Evolutionary conservation across 2,888 invertebrate species (phyloP), one percentile per base, ranked within the genome.

Genomic region (Entomobrya multifasciata): DNA sequence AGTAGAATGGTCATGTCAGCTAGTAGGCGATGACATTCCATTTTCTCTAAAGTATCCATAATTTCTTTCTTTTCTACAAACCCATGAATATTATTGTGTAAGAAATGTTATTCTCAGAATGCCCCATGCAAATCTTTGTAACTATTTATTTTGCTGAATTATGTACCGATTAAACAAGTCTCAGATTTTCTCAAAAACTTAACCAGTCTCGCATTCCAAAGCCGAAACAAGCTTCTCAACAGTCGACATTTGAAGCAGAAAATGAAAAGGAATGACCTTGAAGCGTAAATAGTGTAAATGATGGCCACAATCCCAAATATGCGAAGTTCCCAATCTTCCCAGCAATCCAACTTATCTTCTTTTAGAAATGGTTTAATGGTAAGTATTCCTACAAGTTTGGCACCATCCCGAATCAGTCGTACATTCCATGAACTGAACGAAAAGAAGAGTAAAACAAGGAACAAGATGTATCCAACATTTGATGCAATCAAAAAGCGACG

Each of bases 171-270:
- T 8, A 36, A 36, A 52, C 5, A 3, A 22, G 25, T 15, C 11
- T 87, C 80, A 0, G 85, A 49, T n/a, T n/a, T 47, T 52, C 60
- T 55, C 11, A 91, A 36, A 65, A 87, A 72, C 3, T 55, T n/a
- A 15, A 62, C 62, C 30, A 62, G 17, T 62, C 17, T n/a, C 17
- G 62, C 8, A n/a, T 22, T 30, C 15, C 90, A 90, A 62, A 62
- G 49, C 20, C 83, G 81, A 77, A 90, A 90, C n/a, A 83, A 67
- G 77, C 79, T 77, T 10, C 87, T 30, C 0, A 90, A 67, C 4
- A 91, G 80, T 65, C 89, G 85, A 52, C 87, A 86, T 30, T 89
- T 88, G 80, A 90, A 91, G 11, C 87, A 87, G 79, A 88, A 91
- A 0, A 91, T n/a, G 25, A 91, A 77, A 3, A 91, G 84, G 6